Base-by-base conservation (phyloP, 2,888 invertebrate species). In the Aquatica leii region DNA sequence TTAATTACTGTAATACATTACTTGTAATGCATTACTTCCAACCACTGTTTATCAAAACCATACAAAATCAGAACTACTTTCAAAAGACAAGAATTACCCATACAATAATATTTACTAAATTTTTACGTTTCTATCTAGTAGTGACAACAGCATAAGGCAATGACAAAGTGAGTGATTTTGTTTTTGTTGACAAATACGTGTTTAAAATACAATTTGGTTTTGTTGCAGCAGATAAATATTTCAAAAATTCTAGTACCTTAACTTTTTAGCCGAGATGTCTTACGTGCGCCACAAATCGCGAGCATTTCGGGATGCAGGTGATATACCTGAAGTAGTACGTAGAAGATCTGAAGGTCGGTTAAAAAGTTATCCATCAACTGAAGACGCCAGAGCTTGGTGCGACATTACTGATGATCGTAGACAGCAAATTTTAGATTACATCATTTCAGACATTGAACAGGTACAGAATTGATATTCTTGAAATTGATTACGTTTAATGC, bases 331-430 rank as follows among this genome's bases (percentile, higher is more conserved):
- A 58, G 76, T 85, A 69, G 73, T 82, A 40, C 80, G 83, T 62
- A 84, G 84, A 62, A 68, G 80, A 49, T 80, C 81, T 67, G 87
- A 86, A 70, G 84, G 85, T 31, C 85, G 86, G 69, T 71, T 87
- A 50, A 87, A 86, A 76, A 82, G 82, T 0, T 86, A 86, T 70
- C 76, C 81, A 53, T 87, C 87, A 20, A 85, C 85, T 53, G 85
- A 84, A 2, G 87, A 87, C 74, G 80, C 84, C 4, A 78, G 87
- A 60, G 86, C 86, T 1, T 87, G 87, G 87, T 84, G 85, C 6
- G 84, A 84, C 71, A 84, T 84, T 71, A 79, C 81, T 57, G 82
- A 86, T 40, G 85, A 86, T 59, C 83, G 86, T 69, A 82, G 83
- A 43, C 86, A 86, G 74, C 86, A 87, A 70, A 82, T 87, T 66